Conservation (phyloP, 2,888 invertebrate species). For the Torymus texanus region DNA sequence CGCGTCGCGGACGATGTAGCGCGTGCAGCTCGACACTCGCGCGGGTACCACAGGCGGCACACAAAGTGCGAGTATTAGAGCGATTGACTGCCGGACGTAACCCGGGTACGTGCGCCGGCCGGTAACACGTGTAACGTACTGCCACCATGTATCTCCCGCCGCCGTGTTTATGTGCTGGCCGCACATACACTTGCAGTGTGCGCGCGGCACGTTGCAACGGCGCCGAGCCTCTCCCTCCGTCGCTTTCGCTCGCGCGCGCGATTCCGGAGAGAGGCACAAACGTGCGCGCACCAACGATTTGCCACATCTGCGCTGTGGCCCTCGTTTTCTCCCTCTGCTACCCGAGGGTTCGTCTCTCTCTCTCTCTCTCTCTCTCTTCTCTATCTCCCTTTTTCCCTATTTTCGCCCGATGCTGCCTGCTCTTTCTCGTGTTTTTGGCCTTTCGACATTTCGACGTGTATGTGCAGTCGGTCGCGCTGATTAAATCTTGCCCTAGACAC, state of each 20-base stretch:
- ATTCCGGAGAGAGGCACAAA: slow-evolving; percentile 40
- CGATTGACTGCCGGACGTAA: slow-evolving; percentile 75
- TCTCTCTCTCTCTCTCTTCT: slow-evolving; percentile 1
- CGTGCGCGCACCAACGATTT: slow-evolving; percentile 58
- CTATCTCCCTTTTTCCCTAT: not conserved
- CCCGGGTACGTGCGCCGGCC: slow-evolving; percentile 71
- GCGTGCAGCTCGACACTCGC: not conserved
- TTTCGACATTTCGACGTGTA: not conserved
- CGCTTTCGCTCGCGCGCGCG: slow-evolving; percentile 64
- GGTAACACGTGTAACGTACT: slow-evolving; percentile 75
- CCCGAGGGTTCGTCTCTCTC: not conserved
- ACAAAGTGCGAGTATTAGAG: slow-evolving; percentile 73
- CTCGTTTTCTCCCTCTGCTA: slow-evolving; percentile 6
- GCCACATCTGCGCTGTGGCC: slow-evolving; percentile 59
- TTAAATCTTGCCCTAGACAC: slow-evolving; percentile 28
- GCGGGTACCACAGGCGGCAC: slow-evolving; percentile 58
- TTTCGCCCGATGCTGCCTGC: not conserved
- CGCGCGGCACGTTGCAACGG: slow-evolving; percentile 58
- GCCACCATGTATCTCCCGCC: slow-evolving; percentile 73
- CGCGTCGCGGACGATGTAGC: slow-evolving; percentile 25
- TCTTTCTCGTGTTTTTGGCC: not conserved
- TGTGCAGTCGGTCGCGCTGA: slow-evolving; percentile 5
- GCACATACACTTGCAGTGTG: slow-evolving; percentile 60
- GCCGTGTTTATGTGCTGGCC: slow-evolving; percentile 64
- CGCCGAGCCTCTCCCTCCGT: slow-evolving; percentile 15